phyloP scores from a whole-genome alignment of 2,888 invertebrate genomes.

The Pycnomerus fuliginosus region DNA sequence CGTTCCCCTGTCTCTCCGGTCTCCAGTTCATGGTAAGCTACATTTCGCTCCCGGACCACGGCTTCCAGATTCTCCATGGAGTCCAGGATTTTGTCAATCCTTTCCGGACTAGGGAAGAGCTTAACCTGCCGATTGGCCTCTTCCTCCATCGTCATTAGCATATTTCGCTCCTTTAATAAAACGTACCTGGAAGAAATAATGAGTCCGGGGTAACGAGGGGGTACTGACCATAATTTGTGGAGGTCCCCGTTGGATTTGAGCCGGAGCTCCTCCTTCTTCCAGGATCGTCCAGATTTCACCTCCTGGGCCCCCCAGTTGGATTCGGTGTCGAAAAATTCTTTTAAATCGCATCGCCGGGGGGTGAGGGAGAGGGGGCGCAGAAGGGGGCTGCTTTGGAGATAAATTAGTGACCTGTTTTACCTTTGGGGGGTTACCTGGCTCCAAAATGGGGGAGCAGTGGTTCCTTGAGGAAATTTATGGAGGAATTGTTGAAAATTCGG shows the following conservation, averaged over 20 bases:
- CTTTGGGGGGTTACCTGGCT: no score
- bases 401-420: no score
- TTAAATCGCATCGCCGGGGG: constrained; percentile 56
- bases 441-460: no score
- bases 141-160: constrained; percentile 95
- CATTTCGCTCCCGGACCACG: constrained; percentile 89
- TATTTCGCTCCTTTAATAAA: constrained; percentile 92
- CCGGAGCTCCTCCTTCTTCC: constrained; percentile 87
- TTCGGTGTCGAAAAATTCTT: constrained; percentile 88
- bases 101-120: constrained; percentile 87
- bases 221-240: constrained; percentile 87
- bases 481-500: not conserved
- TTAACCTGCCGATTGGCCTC: constrained; percentile 66
- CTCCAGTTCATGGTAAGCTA: constrained; percentile 86
- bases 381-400: no score
- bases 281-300: constrained; percentile 81
- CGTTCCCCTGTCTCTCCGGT: constrained; percentile 83
- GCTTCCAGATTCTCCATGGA: constrained; percentile 93
- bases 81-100: constrained; percentile 89
- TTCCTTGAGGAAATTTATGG: not conserved
- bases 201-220: not conserved
- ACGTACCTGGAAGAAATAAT: constrained; percentile 61
- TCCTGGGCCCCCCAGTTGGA: constrained; percentile 79
- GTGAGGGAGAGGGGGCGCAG: constrained; percentile 45
- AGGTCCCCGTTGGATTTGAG: constrained; percentile 94